These are phyloP conservation scores for Tipula helvola DNA, from an alignment of 2,888 invertebrate species.

Conservation along the genomic window DNA sequence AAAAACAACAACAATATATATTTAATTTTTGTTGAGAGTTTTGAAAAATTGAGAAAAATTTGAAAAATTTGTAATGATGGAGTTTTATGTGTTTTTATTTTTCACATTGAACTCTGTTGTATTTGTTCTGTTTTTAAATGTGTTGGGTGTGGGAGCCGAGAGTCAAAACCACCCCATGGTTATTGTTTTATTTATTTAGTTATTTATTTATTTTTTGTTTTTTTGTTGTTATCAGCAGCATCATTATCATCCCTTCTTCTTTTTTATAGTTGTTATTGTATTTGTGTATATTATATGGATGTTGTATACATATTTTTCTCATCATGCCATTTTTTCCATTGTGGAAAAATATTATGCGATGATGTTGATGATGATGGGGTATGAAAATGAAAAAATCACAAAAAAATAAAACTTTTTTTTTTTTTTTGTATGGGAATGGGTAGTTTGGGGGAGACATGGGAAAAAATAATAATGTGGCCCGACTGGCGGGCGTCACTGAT, in stretches of 20 bases:
- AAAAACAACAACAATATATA: not conserved
- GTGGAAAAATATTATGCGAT: not conserved
- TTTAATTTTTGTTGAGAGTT: not conserved
- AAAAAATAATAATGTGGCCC: slow-evolving; percentile 26
- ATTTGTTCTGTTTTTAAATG: not conserved
- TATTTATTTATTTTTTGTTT: not conserved
- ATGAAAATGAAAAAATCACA: not conserved
- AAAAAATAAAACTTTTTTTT: not conserved
- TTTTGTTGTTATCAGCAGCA: not conserved
- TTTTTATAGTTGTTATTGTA: not conserved
- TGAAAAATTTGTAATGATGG: not conserved
- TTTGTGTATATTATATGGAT: not conserved
- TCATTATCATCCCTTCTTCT: not conserved
- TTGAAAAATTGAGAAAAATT: not conserved
- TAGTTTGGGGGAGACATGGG: not conserved
- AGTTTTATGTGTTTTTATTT: not conserved
- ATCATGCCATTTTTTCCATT: not conserved
- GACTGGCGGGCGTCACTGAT: slow-evolving; percentile 41
- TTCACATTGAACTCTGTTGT: not conserved
- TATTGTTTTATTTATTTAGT: not conserved
- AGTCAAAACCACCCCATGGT: not conserved
- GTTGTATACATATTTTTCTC: not conserved
- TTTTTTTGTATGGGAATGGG: not conserved
- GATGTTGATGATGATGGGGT: not conserved
- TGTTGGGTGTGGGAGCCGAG: not conserved